Evolutionary conservation across 2,113 vertebrate genomes (phyloP).

Genomic region (Atrichornis clamosus): DNA sequence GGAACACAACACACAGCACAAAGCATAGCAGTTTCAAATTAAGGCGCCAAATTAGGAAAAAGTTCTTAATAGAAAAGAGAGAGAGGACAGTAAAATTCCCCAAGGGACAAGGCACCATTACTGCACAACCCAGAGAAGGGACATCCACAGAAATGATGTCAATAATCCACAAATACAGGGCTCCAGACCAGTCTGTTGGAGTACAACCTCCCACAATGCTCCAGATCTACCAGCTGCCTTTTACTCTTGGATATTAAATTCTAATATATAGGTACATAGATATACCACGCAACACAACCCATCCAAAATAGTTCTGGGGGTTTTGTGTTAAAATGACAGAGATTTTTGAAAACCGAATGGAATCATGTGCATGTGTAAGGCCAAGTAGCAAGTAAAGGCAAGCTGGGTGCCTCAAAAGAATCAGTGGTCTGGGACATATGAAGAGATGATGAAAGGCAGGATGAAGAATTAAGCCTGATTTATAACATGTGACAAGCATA

Average conservation of each 20-base stretch:
- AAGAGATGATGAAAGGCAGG: conserved; percentile 44
- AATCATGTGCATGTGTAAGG: neutral
- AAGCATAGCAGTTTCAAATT: neutral
- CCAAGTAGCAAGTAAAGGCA: neutral
- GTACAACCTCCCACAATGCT: neutral
- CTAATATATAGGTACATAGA: neutral
- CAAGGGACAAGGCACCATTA: neutral
- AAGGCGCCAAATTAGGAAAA: neutral
- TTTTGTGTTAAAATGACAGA: neutral
- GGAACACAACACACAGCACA: neutral
- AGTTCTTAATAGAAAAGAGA: neutral
- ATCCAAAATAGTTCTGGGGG: neutral
- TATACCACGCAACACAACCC: neutral
- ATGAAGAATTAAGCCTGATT: neutral
- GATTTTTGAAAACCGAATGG: neutral
- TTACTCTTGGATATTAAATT: neutral
- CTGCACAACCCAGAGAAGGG: neutral
- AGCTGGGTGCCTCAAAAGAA: neutral
- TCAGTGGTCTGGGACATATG: neutral
- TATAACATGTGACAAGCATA: conserved; percentile 21
- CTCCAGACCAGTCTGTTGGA: neutral
- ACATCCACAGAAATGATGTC: neutral
- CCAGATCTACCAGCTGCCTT: neutral
- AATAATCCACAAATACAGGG: neutral
- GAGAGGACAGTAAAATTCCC: neutral